Conservation (phyloP, 2,888 invertebrate genomes). For the Listrodromus nycthemerus region DNA sequence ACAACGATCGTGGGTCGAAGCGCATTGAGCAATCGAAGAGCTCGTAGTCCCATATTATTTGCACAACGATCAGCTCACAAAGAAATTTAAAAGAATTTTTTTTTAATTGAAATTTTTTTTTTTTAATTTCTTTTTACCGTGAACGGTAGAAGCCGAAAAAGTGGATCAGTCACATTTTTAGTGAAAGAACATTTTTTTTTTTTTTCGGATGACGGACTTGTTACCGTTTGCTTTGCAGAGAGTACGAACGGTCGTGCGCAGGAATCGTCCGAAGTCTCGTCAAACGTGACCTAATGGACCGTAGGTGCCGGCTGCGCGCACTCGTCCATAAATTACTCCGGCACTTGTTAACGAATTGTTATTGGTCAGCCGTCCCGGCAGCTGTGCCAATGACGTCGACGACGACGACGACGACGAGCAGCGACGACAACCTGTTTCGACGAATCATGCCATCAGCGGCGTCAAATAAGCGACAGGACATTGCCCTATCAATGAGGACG, state of each 20-base stretch:
- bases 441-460: constrained; percentile 1
- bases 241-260: constrained; percentile 16
- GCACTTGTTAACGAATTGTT: constrained; percentile 74
- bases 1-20: constrained; percentile 28
- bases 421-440: constrained; percentile 61
- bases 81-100: too few species aligned
- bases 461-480: constrained; percentile 42
- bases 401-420: constrained; percentile 32
- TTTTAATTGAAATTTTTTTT: too few species aligned
- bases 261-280: constrained; percentile 61
- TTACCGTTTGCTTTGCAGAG: constrained; percentile 25
- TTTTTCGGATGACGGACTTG: neutral
- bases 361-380: constrained; percentile 61
- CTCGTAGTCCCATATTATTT: constrained; percentile 17
- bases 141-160: neutral
- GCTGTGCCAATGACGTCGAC: constrained; percentile 32
- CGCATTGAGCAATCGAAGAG: constrained; percentile 24
- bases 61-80: constrained; percentile 44
- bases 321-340: constrained; percentile 73
- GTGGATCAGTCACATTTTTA: neutral
- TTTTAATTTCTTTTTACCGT: too few species aligned
- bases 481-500: constrained; percentile 42
- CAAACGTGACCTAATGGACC: constrained; percentile 71
- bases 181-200: neutral
- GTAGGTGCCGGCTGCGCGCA: constrained; percentile 64